Base-by-base conservation (phyloP, 2,113 vertebrate species). In the Mustelus asterias region DNA sequence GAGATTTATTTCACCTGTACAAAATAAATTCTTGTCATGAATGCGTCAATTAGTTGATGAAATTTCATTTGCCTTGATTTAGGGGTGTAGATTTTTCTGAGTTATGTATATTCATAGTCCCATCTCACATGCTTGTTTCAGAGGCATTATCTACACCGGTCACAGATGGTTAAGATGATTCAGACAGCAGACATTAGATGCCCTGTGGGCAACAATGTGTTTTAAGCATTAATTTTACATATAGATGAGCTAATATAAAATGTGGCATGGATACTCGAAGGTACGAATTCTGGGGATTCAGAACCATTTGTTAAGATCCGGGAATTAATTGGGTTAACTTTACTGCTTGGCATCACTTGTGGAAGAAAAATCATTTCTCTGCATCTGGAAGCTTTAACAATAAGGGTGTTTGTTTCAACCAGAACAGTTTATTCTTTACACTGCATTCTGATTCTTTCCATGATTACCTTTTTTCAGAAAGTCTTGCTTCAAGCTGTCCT, bases 81-180 rank as follows among this genome's bases (percentile, higher is more conserved):
- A 93, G 13, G 33, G n/a, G n/a, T 26, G 33, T 92, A 92, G 58
- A 63, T n/a, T n/a, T 67, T 92, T 90, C 26, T 60, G 16, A 92
- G 58, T 63, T 92, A 58, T 90, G 54, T 63, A 60, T 16, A 29
- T 13, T 63, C 33, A 37, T 37, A 37, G 18, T 65, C 33, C 18
- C 33, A 37, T 63, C 29, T 90, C 54, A 7, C 54, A 33, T 90
- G 48, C 83, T 58, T 29, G 24, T 89, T 89, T 89, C 86, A 89
- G 26, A 60, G 11, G 54, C 33, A 41, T 67, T 93, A 93, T 22
- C 33, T 93, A 33, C n/a, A 37, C 33, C 37, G 16, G 60, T 14
- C 89, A 65, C 60, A 37, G 89, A 67, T 65, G 60, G 18, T 93
- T 65, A 93, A 65, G 89, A 93, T 93, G 58, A 65, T 93, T 93